These are phyloP conservation scores for Myotis davidii DNA, from an alignment of 2,113 vertebrate genomes.

Conservation along the genomic window DNA sequence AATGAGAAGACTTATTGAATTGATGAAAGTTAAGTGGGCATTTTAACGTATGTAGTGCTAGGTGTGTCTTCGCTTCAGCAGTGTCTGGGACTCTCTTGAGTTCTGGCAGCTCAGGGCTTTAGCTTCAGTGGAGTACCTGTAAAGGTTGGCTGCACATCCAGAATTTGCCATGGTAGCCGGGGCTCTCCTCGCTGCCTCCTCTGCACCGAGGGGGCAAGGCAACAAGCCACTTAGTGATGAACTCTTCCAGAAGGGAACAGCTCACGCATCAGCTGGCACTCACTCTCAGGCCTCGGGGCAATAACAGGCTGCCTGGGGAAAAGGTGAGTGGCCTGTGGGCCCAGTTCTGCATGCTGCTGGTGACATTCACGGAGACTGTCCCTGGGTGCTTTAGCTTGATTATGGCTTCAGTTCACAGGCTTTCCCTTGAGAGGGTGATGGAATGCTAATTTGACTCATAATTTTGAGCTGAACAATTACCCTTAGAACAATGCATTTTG, in stretches of 20 bases:
- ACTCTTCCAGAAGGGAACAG: background rate
- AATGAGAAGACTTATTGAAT: background rate
- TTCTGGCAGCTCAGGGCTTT: background rate
- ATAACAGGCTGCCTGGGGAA: background rate
- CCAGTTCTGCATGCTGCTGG: background rate
- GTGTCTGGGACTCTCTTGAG: background rate
- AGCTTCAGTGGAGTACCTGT: background rate
- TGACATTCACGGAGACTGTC: background rate
- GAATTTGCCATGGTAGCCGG: background rate
- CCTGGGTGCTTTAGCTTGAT: background rate
- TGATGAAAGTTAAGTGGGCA: background rate
- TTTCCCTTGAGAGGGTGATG: conserved; percentile 12
- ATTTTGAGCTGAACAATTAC: conserved; percentile 47
- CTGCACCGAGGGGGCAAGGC: background rate
- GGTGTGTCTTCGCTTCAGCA: background rate
- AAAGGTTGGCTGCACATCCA: background rate
- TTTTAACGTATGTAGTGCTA: background rate
- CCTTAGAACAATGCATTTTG: conserved; percentile 48
- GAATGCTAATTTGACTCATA: conserved; percentile 50
- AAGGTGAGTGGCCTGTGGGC: background rate
- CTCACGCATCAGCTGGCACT: background rate
- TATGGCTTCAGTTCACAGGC: background rate
- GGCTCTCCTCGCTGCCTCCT: background rate
- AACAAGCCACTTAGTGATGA: background rate
- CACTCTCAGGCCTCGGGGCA: background rate